Percentiles rank a stretch among this genome's conserved stretches.
Conservation (phyloP, 2,113 vertebrate species). For the Zosterops japonicus region DNA sequence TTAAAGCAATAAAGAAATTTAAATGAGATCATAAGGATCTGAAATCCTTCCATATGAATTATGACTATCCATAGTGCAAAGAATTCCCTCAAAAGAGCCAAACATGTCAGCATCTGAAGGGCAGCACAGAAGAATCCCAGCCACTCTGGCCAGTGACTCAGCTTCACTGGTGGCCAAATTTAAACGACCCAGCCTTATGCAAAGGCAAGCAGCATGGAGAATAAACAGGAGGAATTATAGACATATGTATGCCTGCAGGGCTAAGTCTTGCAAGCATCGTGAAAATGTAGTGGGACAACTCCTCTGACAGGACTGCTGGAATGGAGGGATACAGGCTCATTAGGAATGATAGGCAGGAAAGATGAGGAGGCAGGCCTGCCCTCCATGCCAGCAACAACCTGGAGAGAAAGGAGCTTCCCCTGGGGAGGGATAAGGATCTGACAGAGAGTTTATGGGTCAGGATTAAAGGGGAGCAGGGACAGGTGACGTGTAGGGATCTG, state of each 20-base stretch:
- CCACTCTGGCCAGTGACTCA: not conserved
- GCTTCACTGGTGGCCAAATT: not conserved
- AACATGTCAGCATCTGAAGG: not conserved
- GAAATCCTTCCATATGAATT: not conserved
- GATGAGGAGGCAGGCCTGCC: fast-evolving
- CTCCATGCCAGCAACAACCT: not conserved
- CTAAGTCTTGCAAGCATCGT: not conserved
- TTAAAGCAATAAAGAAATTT: not conserved
- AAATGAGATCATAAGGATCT: not conserved
- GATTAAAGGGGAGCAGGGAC: not conserved
- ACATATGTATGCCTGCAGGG: not conserved
- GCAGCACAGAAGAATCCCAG: not conserved
- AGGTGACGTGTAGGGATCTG: not conserved
- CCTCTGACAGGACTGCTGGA: not conserved
- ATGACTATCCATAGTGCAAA: not conserved
- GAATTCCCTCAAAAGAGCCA: not conserved
- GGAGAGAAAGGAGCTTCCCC: not conserved
- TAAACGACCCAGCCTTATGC: not conserved
- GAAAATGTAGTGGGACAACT: not conserved
- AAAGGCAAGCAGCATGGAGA: not conserved
- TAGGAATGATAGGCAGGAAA: fast-evolving
- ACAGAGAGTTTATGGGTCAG: not conserved
- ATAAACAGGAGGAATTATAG: not conserved
- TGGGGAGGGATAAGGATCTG: not conserved
- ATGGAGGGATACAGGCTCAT: not conserved